Base-by-base conservation (phyloP, 2,888 invertebrate genomes). In the Drosophila mercatorum region DNA sequence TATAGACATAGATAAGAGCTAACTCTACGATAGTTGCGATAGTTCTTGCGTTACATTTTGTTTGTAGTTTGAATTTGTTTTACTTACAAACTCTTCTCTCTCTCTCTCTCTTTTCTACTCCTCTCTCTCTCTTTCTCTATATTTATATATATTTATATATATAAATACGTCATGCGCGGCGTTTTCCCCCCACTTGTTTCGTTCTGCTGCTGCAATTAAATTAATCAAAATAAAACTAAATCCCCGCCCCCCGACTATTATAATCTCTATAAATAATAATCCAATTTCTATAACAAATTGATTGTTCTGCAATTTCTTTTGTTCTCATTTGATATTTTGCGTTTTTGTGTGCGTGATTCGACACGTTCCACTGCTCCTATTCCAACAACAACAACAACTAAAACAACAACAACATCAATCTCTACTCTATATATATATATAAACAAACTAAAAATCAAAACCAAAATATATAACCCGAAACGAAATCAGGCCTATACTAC, bases 401-500 rank as follows among this genome's bases (percentile, higher is more conserved):
- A 41, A 17, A 17, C 43, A 44, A 44, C 43, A 11, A 22, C 22
- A 2, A 52, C 36, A 26, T 38, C 53, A 40, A 72, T 53, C 31
- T n/a, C 44, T 52, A 41, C n/a, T 65, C 70, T 44, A 40, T 41
- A 71, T 53, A 31, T 38, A 47, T 22, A 22, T 22, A 22, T 22
- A 22, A 22, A 22, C 61, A 64, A 75, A 72, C 62, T 38, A 75
- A 68, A 75, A 68, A 52, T 52, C 11, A 11, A 51, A 38, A 46
- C 46, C 6, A 40, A 40, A 17, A 34, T 26, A 65, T 65, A 59
- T 52, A 63, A 68, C 71, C 76, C 84, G 78, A 72, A 56, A 56
- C 67, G 78, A 72, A 90, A 91, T 91, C 94, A 95, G 97, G 95
- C 96, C 96, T 94, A 96, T 96, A 93, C 95, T 96, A 93, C 96